Base-by-base conservation (phyloP, 2,113 vertebrate genomes). In the Sialia sialis region DNA sequence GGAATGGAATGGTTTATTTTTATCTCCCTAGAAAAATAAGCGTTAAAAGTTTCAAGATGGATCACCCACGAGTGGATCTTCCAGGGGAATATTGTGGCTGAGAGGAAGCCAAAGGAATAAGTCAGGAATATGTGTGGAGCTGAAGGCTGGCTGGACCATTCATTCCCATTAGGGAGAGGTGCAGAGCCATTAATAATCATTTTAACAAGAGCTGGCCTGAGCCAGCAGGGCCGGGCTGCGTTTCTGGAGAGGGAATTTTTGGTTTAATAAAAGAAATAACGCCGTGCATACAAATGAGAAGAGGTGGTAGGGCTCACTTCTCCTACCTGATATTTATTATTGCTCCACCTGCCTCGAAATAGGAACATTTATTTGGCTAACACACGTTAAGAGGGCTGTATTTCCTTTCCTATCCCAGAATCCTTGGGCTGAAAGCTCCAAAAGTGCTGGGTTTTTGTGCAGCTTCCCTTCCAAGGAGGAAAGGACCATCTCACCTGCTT, bases 111-210 rank as follows among this genome's bases (percentile, higher is more conserved):
- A 21, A 25, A 81, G 81, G 89, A 93, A 68, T 93, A 90, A 93
- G 66, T 93, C 87, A 77, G 85, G 39, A 66, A 76, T 91, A 55
- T 23, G 67, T 55, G 82, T 39, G 44, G 64, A 89, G 29, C 76
- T 84, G 95, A 58, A 85, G 56, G 90, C 60, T 22, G 30, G 55
- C 55, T 62, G 93, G 43, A 56, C 87, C 80, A 85, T 96, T 84
- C 84, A 43, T 97, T 76, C 94, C 93, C 76, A 79, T 96, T 94
- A 96, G n/a, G 79, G 72, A 81, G 68, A 91, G 78, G 44, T 86
- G 55, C 75, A 51, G 51, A 3, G 4, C 87, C 82, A 95, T 97
- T 96, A 96, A 96, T 95, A 94, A 96, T 92, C 43, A 80, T 95
- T 94, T 93, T 82, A 94, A 94, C 84, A 52, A 86, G 87, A 80